A percentile compares a stretch with the other conserved stretches of the same genome.
These are phyloP conservation scores for Opisthocomus hoazin DNA, from an alignment of 2,113 vertebrate genomes.

Conservation along the genomic window DNA sequence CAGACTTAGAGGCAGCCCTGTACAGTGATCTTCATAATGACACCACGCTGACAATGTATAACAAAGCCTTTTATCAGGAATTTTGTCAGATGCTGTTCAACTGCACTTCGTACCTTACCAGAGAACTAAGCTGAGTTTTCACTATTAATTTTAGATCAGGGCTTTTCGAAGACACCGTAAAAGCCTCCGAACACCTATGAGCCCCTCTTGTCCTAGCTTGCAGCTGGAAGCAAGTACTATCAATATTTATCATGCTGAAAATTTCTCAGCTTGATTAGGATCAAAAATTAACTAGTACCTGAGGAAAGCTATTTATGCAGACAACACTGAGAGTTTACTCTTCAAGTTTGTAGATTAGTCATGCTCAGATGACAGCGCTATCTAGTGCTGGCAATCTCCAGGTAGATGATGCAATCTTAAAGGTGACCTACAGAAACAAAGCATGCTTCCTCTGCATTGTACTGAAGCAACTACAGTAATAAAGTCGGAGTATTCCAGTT, in stretches of 20 bases:
- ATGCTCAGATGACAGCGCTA: conserved; percentile 28
- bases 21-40: neutral
- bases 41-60: accelerated
- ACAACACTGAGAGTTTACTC: neutral
- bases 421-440: conserved; percentile 60
- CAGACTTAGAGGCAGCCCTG: neutral
- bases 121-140: neutral
- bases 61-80: neutral
- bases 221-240: neutral
- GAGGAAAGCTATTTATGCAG: conserved; percentile 35
- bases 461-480: neutral
- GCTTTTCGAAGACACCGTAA: neutral
- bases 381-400: conserved; percentile 51
- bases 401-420: conserved; percentile 57
- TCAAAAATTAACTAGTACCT: conserved; percentile 14
- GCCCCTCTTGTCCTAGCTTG: neutral
- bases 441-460: neutral
- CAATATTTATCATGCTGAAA: neutral
- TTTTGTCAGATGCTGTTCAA: neutral
- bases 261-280: conserved; percentile 19
- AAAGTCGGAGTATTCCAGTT: neutral
- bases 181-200: neutral
- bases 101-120: neutral
- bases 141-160: neutral
- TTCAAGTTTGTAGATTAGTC: conserved; percentile 23